These are phyloP conservation scores for Phortica okadai DNA, from an alignment of 2,888 invertebrate species.

Conservation along the genomic window DNA sequence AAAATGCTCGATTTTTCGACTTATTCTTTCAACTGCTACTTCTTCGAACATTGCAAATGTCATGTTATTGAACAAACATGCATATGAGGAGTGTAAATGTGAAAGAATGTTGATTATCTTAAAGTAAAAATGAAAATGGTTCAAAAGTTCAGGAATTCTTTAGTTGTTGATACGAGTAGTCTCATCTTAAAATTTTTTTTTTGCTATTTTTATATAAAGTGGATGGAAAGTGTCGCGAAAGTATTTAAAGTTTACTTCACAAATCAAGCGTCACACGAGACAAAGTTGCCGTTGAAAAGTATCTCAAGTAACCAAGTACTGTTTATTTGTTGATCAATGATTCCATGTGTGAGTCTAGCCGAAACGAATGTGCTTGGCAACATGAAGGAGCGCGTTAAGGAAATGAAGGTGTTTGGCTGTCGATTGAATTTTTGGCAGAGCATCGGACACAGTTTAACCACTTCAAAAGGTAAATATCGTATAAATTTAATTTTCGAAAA, in stretches of 20 bases:
- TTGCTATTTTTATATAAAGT: slow-evolving; percentile 8
- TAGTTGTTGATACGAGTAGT: neutral
- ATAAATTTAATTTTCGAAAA: slow-evolving; percentile 22
- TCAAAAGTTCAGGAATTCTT: neutral
- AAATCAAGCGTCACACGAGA: neutral
- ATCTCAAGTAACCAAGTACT: neutral
- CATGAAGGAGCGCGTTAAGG: slow-evolving; percentile 78
- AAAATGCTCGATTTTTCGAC: too few species aligned
- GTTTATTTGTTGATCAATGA: slow-evolving; percentile 66
- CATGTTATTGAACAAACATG: too few species aligned
- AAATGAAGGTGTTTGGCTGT: slow-evolving; percentile 78
- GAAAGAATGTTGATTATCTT: slow-evolving; percentile 9
- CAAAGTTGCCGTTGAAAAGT: neutral
- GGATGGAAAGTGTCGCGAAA: neutral
- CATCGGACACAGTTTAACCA: slow-evolving; percentile 75
- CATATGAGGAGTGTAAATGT: neutral
- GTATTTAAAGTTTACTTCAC: neutral
- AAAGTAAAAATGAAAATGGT: slow-evolving; percentile 14
- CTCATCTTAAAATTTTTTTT: slow-evolving; percentile 6
- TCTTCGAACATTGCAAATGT: too few species aligned
- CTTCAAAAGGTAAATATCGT: slow-evolving; percentile 72
- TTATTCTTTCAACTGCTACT: too few species aligned
- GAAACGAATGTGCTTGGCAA: slow-evolving; percentile 78
- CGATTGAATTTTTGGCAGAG: slow-evolving; percentile 78
- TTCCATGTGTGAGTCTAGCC: slow-evolving; percentile 77